Evolutionary conservation across 2,888 invertebrate genomes (phyloP), one percentile per base, ranked within the genome.

Genomic region (Ypsolopha sequella): DNA sequence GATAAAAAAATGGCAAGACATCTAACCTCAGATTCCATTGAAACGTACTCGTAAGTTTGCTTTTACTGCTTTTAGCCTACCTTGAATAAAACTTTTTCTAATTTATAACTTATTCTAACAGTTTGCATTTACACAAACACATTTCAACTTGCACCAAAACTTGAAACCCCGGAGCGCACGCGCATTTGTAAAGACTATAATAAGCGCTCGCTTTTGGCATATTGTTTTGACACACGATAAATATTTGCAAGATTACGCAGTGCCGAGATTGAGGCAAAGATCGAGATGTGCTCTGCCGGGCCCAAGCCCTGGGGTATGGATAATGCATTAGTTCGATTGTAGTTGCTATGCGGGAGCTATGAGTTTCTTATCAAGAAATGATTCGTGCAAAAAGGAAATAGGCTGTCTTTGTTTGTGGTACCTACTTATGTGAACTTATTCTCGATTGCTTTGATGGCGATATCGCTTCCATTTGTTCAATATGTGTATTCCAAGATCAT

Each of bases 161-260:
- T 44, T 13, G 46, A 53, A 60, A 62, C 76, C 80, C 78, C 58
- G 72, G 63, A 81, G 80, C 80, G 63, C 59, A 67, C 68, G 65
- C 71, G 73, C 82, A 84, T 84, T 82, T 84, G 80, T 84, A 81
- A 82, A 81, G 81, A 79, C 68, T 71, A 70, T 82, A 84, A 84
- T 82, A 84, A 82, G 81, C 75, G 71, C 67, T 63, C 71, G 68
- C 76, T 76, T 84, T 85, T 81, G 85, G 84, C 84, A 77, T 82
- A 80, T 81, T 80, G 75, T 77, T 82, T 84, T 84, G 84, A 84
- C 85, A 85, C 72, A 74, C 76, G 72, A 85, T 84, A 84, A 80
- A 84, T 84, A 80, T 82, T 80, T 78, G 76, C 62, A 58, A 75
- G 78, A 79, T 78, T 76, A 67, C 68, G 68, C 66, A 62, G 69